These are phyloP conservation scores for Nephila pilipes DNA, from an alignment of 1,140 invertebrate species.

Conservation along the genomic window DNA sequence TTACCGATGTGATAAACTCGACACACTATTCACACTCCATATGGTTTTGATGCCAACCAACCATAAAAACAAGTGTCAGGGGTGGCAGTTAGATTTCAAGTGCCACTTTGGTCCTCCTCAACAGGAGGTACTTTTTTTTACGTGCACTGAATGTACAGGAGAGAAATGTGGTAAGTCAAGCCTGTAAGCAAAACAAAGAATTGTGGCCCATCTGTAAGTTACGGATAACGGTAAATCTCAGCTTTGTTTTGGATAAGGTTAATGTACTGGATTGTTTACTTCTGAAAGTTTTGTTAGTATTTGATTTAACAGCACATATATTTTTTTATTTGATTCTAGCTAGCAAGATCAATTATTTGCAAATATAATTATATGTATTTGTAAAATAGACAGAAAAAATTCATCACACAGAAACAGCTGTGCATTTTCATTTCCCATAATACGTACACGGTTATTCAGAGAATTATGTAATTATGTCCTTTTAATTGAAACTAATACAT, in stretches of 20 bases:
- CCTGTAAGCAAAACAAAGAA: neutral
- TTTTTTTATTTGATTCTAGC: no score
- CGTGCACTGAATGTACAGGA: neutral
- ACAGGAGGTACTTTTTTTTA: neutral
- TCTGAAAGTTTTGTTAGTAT: neutral
- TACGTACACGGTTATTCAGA: no score
- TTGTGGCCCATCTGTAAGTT: neutral
- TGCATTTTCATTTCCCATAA: no score
- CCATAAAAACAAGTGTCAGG: conserved; percentile 8
- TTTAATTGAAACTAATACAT: no score
- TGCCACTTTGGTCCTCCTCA: neutral
- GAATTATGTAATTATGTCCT: no score
- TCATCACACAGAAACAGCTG: no score
- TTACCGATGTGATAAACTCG: neutral
- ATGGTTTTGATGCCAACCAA: conserved; percentile 22
- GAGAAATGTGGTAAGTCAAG: conserved; percentile 23
- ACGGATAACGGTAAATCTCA: neutral
- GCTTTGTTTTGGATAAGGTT: neutral
- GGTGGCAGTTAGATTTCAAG: conserved; percentile 24
- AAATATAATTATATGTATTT: no score
- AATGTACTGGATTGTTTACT: neutral
- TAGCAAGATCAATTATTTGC: no score
- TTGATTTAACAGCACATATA: no score
- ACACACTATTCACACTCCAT: conserved; percentile 17
- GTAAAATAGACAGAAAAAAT: no score